Evolutionary conservation across 2,888 invertebrate genomes (phyloP), one percentile per base, ranked within the genome.

Genomic region (Noctuana brunneofusca): DNA sequence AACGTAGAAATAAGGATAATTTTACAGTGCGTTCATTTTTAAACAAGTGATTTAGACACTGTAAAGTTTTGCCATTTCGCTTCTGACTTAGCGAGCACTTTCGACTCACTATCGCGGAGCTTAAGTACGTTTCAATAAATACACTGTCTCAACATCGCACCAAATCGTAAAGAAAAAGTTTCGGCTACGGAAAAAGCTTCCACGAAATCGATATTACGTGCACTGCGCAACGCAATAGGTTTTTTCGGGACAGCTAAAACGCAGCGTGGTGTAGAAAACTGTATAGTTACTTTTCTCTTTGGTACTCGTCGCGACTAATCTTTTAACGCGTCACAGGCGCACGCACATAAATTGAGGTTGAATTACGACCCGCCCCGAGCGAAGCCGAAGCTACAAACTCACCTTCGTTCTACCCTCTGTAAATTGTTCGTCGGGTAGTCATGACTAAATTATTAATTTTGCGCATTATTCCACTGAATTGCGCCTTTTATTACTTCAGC

Each of bases 271-370:
- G 56, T 32, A 48, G 48, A 58, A 58, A 54, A 48, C 57, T 38
- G 24, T 62, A 48, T 48, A 65, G 69, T 68, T 70, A 68, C 68
- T 70, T 69, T 66, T 58, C 70, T 69, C 66, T 59, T 63, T 63
- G 64, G 69, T 72, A 18, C 18, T 43, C 43, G 43, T 43, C 71
- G 73, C 76, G 77, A 85, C 86, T 88, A 89, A 90, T 89, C 87
- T 89, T 83, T 89, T 89, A 89, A 76, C 80, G 75, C 83, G 86
- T 88, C 87, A 84, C 75, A 84, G 77, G 84, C 85, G 87, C 88
- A 89, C 87, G 88, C 88, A 89, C 88, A 89, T 90, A 88, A 89
- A 89, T 89, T 79, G 75, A 72, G 67, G 70, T 73, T 84, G 84
- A 89, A 77, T 86, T 87, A 89, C 85, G 84, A 80, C 70, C 76